Evolutionary conservation across 2,888 invertebrate species (phyloP).

Genomic region (Agriotes lineatus): DNA sequence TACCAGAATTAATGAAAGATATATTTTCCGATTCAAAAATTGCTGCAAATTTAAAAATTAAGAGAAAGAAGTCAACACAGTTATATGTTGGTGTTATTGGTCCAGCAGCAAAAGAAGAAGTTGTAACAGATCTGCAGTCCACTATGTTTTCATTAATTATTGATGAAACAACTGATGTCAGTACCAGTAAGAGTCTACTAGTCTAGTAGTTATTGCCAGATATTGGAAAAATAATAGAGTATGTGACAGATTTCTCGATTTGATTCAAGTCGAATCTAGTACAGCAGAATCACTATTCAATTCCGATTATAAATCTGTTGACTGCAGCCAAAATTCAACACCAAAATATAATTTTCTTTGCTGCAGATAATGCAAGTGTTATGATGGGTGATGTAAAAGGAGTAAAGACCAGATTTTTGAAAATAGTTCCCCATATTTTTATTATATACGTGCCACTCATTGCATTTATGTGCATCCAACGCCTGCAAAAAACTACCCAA

Average conservation of each 20-base stretch:
- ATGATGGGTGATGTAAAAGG: too few relatives aligned
- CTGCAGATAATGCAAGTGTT: too few relatives aligned
- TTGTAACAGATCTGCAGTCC: background rate
- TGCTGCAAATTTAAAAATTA: background rate
- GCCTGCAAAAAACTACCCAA: conserved; percentile 1
- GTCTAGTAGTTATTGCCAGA: background rate
- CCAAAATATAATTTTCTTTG: too few relatives aligned
- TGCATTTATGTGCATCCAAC: background rate
- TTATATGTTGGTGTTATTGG: background rate
- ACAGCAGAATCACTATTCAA: background rate
- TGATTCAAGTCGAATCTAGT: background rate
- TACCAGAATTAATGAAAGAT: background rate
- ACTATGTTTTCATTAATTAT: background rate
- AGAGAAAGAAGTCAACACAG: background rate
- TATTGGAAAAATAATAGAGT: background rate
- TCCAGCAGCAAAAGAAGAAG: background rate
- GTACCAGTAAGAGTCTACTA: background rate
- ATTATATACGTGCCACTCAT: background rate
- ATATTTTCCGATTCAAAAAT: background rate
- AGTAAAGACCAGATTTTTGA: background rate
- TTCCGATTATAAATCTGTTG: background rate
- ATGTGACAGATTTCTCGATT: background rate
- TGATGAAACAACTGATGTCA: background rate
- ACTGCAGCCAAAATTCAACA: background rate
- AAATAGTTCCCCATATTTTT: background rate